Conservation (phyloP, 2,797 vertebrate species). For the Falco biarmicus region DNA sequence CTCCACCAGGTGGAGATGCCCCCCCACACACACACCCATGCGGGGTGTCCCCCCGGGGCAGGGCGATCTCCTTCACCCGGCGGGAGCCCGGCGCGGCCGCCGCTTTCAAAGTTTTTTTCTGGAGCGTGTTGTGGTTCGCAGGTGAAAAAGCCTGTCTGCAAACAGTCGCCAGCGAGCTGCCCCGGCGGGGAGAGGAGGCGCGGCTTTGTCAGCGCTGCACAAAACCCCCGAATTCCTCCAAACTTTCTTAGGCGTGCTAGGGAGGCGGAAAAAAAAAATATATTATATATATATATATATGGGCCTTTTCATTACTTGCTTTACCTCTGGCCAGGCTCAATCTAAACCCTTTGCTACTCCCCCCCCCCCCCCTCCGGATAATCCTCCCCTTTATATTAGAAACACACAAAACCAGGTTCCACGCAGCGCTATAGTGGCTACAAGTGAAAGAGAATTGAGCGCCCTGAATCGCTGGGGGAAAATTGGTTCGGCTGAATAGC, state of each 20-base stretch:
- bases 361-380: slow-evolving; percentile 81
- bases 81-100: not conserved
- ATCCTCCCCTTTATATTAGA: slow-evolving; percentile 91
- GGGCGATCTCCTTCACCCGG: slow-evolving; percentile 8
- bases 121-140: slow-evolving; percentile 84
- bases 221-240: slow-evolving; percentile 87
- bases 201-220: slow-evolving; percentile 80
- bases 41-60: not conserved
- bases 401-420: slow-evolving; percentile 93
- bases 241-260: slow-evolving; percentile 85
- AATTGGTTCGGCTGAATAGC: slow-evolving; percentile 89
- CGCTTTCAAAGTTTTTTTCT: slow-evolving; percentile 66
- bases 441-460: slow-evolving; percentile 90
- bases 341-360: slow-evolving; percentile 76
- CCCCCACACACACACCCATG: too few relatives aligned
- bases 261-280: slow-evolving; percentile 5
- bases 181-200: slow-evolving; percentile 77
- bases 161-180: slow-evolving; percentile 85
- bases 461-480: slow-evolving; percentile 85
- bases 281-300: slow-evolving; percentile 22
- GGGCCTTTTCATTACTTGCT: slow-evolving; percentile 86
- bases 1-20: not conserved
- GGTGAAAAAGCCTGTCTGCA: slow-evolving; percentile 89
- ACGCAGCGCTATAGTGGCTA: slow-evolving; percentile 94
- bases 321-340: slow-evolving; percentile 87